Evolutionary conservation across 1,140 invertebrate species (phyloP), one percentile per base, ranked within the genome.

Genomic region (Zaprionus capensis): DNA sequence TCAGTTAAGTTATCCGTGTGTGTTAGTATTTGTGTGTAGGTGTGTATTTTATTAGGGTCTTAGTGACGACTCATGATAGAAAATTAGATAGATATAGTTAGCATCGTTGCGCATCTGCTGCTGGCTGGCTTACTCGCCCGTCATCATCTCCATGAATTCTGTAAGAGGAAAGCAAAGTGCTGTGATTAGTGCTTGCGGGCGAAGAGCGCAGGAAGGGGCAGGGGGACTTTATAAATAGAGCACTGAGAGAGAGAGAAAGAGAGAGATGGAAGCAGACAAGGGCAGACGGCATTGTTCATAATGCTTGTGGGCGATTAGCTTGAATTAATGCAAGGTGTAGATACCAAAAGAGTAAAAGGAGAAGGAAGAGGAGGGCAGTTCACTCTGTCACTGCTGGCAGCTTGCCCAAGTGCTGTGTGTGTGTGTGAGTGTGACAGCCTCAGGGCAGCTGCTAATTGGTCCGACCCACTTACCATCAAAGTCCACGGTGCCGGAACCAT

Each of bases 91-190:
- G 38, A 67, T 56, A 63, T 63, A 20, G 57, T n/a, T 61, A 15
- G 9, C 9, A 12, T 51, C 7, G 4, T 22, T 22, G 31, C 9
- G 46, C 46, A 24, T 20, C 46, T 51, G 46, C n/a, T 46, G 20
- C 28, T 53, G 34, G 14, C 14, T 58, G 9, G 66, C 78, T 95
- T 97, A 97, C 95, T 98, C 97, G 93, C 97, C 97, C 73, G 97
- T 98, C 97, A 98, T 98, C 97, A 98, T 98, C 93, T 98, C 97
- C 97, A 98, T 98, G 94, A 98, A 98, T 95, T 98, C 97, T 98
- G 95, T 71, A 97, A 97, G 86, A 57, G 64, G 69, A 73, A 76
- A 34, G 74, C 20, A 75, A 78, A 59, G 53, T 62, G n/a, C 46
- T 28, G 20, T 1, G 66, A 64, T 76, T 55, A 86, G 61, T 36